Conservation (phyloP, 2,797 vertebrate species). For the Epinephelus awoara region DNA sequence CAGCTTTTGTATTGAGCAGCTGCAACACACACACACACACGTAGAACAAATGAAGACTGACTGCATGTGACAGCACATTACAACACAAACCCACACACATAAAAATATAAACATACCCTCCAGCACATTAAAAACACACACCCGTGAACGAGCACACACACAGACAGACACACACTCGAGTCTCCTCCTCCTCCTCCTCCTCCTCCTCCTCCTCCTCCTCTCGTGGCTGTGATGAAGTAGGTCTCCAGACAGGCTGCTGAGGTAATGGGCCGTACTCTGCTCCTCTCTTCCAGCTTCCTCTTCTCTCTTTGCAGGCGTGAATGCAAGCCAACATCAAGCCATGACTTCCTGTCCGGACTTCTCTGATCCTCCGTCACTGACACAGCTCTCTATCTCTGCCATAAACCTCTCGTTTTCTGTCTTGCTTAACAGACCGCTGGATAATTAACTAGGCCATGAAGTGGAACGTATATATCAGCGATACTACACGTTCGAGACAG, state of each 20-base stretch:
- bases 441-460: constrained; percentile 9
- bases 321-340: constrained; percentile 39
- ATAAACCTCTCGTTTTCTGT: constrained; percentile 14
- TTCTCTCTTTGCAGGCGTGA: constrained; percentile 23
- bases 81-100: constrained; percentile 37
- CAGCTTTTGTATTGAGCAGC: constrained; percentile 29
- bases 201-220: constrained; percentile 40
- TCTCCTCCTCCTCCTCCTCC: constrained; percentile 31
- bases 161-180: constrained; percentile 30
- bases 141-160: constrained; percentile 5
- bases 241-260: constrained; percentile 60
- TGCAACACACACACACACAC: constrained; percentile 26
- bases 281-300: constrained; percentile 40
- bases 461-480: not conserved
- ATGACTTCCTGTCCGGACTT: constrained; percentile 34
- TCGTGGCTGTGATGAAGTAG: constrained; percentile 54
- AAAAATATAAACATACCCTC: constrained; percentile 44
- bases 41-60: constrained; percentile 22
- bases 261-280: constrained; percentile 66
- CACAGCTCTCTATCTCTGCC: constrained; percentile 14
- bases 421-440: not conserved
- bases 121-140: constrained; percentile 31
- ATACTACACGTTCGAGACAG: not conserved
- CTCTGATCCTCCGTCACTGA: constrained; percentile 33
- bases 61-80: constrained; percentile 44